Evolutionary conservation across 92 coral and sea anemone species (phyloP).

Genomic region (Porites divaricata): DNA sequence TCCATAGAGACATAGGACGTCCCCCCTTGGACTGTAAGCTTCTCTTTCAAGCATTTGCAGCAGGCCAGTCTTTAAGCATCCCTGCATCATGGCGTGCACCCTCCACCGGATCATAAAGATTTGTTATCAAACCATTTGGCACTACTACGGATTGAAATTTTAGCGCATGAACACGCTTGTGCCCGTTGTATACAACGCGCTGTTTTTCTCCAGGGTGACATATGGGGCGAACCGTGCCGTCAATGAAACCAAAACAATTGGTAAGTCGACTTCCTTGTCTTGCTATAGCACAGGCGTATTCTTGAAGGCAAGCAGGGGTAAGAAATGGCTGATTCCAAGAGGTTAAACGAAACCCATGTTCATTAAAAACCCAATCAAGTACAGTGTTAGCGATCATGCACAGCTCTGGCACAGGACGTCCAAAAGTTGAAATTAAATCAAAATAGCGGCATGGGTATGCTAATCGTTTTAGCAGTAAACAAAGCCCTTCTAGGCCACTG

Average conservation of each 20-base stretch:
- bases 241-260: conserved; percentile 16
- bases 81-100: conserved; percentile 55
- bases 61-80: conserved; percentile 44
- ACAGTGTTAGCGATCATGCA: too few relatives aligned
- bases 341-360: conserved; percentile 42
- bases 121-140: too few relatives aligned
- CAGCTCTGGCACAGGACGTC: too few relatives aligned
- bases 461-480: too few relatives aligned
- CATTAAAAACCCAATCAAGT: not conserved
- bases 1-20: not conserved
- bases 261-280: not conserved
- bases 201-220: not conserved
- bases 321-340: conserved; percentile 52
- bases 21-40: conserved; percentile 38
- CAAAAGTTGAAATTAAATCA: too few relatives aligned
- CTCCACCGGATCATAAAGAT: not conserved
- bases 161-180: too few relatives aligned
- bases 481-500: too few relatives aligned
- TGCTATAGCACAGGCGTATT: too few relatives aligned
- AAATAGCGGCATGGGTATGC: too few relatives aligned
- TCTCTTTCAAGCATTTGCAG: conserved; percentile 14
- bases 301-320: conserved; percentile 29
- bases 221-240: conserved; percentile 1
- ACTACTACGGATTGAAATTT: too few relatives aligned
- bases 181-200: too few relatives aligned